phyloP scores from a whole-genome alignment of 1,140 invertebrate genomes.

The Zaprionus gabonicus region DNA sequence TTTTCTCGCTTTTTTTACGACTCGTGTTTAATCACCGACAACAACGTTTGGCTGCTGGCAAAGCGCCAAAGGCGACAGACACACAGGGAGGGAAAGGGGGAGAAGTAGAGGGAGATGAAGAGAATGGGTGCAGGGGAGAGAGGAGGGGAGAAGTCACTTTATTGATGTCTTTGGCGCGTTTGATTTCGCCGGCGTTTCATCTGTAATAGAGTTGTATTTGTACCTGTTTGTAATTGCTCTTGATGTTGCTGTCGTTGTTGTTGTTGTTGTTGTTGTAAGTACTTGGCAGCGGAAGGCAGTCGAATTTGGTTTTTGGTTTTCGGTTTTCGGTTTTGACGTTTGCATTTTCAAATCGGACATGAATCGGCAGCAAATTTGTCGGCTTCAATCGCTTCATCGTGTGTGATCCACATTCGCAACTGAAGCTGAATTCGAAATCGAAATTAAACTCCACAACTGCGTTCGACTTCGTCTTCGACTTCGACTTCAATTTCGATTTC shows the following conservation, averaged over 20 bases:
- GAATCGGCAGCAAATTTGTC: constrained; percentile 47
- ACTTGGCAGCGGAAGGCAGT: constrained; percentile 47
- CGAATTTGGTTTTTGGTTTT: constrained; percentile 28
- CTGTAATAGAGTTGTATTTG: constrained; percentile 43
- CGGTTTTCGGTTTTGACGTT: too few relatives aligned
- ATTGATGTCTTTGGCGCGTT: constrained; percentile 40
- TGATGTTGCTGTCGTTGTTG: neutral
- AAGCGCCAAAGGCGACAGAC: neutral
- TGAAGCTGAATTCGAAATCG: constrained; percentile 1
- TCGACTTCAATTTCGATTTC: neutral
- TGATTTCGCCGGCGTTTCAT: constrained; percentile 39
- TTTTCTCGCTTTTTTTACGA: constrained; percentile 25
- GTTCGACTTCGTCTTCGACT: too few relatives aligned
- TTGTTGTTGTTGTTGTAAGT: constrained; percentile 36
- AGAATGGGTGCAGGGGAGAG: neutral
- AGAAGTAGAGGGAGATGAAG: neutral
- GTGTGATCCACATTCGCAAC: constrained; percentile 33
- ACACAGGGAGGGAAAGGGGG: neutral
- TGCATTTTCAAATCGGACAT: constrained; percentile 25
- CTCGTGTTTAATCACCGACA: constrained; percentile 54
- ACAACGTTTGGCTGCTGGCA: constrained; percentile 25
- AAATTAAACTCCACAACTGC: neutral
- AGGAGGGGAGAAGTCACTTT: constrained; percentile 6
- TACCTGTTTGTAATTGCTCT: constrained; percentile 5
- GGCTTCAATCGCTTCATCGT: constrained; percentile 3